Percentiles rank a stretch among this genome's conserved stretches.
phyloP scores from a whole-genome alignment of 2,888 invertebrate species.

The Argyresthia goedartella region DNA sequence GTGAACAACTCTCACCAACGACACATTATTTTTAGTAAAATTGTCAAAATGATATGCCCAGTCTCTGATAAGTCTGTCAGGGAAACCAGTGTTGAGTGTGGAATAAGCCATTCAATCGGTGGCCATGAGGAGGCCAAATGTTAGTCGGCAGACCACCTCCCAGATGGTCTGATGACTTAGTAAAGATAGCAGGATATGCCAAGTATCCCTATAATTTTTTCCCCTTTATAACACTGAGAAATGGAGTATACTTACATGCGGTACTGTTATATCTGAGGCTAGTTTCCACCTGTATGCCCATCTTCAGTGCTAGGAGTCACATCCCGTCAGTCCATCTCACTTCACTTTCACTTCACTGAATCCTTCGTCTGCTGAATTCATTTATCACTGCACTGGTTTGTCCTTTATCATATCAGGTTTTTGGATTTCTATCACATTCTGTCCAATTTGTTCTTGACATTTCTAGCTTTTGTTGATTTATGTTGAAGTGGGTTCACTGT shows the following conservation, averaged over 20 bases:
- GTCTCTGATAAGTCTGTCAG: no score
- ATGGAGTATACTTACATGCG: slow-evolving; percentile 48
- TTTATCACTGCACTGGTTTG: slow-evolving; percentile 8
- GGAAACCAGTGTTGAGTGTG: no score
- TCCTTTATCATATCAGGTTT: background rate
- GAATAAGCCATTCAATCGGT: no score
- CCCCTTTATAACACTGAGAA: background rate
- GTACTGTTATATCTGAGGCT: slow-evolving; percentile 53
- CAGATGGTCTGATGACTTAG: no score
- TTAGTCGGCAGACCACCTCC: no score
- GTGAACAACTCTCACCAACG: no score
- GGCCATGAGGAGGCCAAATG: no score
- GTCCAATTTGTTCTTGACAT: background rate
- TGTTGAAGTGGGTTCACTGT: no score
- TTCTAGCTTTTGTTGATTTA: background rate
- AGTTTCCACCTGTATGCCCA: slow-evolving; percentile 65
- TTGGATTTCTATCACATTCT: background rate
- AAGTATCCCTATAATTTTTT: no score
- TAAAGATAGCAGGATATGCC: no score
- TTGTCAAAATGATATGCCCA: no score
- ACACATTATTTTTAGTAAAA: no score
- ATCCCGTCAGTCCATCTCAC: slow-evolving; percentile 20
- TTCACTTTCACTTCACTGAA: background rate
- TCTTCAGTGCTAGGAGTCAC: slow-evolving; percentile 21
- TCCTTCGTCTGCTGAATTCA: background rate